Evolutionary conservation across 2,113 vertebrate genomes (phyloP).

Genomic region (Picathartes gymnocephalus): DNA sequence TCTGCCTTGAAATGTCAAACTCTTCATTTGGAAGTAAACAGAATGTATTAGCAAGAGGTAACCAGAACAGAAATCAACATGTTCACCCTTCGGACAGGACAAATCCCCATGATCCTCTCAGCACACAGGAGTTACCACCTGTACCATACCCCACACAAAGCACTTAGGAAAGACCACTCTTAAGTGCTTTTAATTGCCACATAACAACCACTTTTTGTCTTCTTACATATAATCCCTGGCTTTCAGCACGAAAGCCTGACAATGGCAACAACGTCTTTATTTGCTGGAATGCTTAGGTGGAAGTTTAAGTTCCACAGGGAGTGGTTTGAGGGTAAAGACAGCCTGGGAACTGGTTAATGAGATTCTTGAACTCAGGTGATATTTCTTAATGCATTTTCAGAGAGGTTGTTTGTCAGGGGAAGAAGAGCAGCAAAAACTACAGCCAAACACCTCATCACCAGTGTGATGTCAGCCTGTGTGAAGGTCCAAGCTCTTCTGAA

Average conservation of each 20-base stretch:
- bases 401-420: conserved; percentile 70
- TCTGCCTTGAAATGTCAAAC: neutral
- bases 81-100: neutral
- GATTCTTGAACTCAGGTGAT: conserved; percentile 35
- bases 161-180: neutral
- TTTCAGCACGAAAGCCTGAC: neutral
- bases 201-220: neutral
- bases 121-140: neutral
- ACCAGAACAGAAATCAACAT: neutral
- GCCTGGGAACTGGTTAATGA: neutral
- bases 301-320: neutral
- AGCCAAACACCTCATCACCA: conserved; percentile 67
- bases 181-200: neutral
- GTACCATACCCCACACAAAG: rapidly evolving
- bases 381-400: conserved; percentile 60
- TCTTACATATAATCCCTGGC: neutral
- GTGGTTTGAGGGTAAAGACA: neutral
- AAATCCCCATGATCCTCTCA: neutral
- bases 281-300: neutral
- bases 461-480: conserved; percentile 64
- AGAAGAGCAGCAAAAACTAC: conserved; percentile 67
- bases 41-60: neutral
- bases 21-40: neutral
- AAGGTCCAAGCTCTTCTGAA: conserved; percentile 78
- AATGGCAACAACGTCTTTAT: neutral